Percentiles rank a stretch among this genome's conserved stretches.
Evolutionary conservation across 2,888 invertebrate species (phyloP).

Genomic region (Callyntrura sp.): DNA sequence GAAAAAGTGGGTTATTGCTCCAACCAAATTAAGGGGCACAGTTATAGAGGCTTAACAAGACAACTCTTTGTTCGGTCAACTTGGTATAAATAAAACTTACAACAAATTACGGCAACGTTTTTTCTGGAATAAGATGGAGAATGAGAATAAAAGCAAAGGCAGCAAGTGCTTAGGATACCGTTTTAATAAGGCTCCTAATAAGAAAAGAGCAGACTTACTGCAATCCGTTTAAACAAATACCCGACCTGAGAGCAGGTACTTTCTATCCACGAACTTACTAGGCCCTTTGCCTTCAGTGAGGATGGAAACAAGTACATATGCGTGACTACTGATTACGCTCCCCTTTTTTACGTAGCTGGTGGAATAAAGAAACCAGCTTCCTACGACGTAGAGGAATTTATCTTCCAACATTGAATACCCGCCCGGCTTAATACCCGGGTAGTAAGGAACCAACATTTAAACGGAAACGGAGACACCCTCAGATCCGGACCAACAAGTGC

Average conservation of each 20-base stretch:
- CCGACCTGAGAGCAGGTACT: constrained; percentile 40
- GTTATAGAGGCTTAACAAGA: constrained; percentile 56
- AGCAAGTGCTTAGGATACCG: constrained; percentile 43
- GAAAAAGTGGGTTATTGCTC: not conserved
- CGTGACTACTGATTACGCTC: constrained; percentile 77
- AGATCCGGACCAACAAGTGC: no score
- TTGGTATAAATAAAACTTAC: constrained; percentile 50
- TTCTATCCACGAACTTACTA: constrained; percentile 2
- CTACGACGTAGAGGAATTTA: constrained; percentile 72
- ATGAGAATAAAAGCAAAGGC: constrained; percentile 25
- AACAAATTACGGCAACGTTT: not conserved
- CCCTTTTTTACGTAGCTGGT: constrained; percentile 68
- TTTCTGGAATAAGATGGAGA: constrained; percentile 53
- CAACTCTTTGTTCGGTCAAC: constrained; percentile 40
- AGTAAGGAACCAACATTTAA: no score
- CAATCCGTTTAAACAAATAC: constrained; percentile 41
- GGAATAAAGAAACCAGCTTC: constrained; percentile 71
- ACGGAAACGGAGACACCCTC: no score
- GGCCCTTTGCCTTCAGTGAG: constrained; percentile 68
- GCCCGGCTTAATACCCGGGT: no score
- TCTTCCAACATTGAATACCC: constrained; percentile 60
- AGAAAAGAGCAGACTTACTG: constrained; percentile 18
- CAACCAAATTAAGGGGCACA: not conserved
- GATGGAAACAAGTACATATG: constrained; percentile 75
- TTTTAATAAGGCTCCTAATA: constrained; percentile 32